Conservation (phyloP, 1,140 invertebrate genomes). For the Conus ventricosus region DNA sequence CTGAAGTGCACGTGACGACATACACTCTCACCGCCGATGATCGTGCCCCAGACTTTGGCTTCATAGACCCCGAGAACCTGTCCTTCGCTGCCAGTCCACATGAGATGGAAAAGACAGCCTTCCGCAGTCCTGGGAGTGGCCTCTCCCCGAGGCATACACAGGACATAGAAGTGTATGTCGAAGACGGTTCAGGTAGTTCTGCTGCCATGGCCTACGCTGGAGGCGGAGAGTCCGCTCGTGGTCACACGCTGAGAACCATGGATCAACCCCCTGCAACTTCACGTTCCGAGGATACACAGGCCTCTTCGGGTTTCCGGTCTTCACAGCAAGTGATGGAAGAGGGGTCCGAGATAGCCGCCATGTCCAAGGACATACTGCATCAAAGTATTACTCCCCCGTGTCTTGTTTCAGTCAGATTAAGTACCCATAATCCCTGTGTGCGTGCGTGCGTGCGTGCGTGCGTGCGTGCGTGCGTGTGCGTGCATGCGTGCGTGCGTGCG, state of each 20-base stretch:
- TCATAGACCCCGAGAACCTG: background rate
- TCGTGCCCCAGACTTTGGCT: background rate
- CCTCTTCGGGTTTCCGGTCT: too few relatives aligned
- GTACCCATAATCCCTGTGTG: background rate
- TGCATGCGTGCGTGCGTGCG: background rate
- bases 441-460: background rate
- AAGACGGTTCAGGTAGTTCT: too few relatives aligned
- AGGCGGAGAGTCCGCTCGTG: too few relatives aligned
- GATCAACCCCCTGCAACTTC: too few relatives aligned
- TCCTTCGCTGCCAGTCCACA: background rate
- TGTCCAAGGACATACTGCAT: too few relatives aligned
- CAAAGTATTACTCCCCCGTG: too few relatives aligned
- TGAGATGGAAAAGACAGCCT: background rate
- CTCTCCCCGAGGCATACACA: too few relatives aligned
- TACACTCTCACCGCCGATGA: background rate
- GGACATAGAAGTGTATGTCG: too few relatives aligned
- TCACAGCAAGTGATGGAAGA: background rate
- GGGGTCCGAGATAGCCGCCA: background rate
- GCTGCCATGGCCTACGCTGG: too few relatives aligned
- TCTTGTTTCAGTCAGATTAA: too few relatives aligned
- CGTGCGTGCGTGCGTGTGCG: background rate
- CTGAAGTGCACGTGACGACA: background rate
- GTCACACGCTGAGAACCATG: too few relatives aligned
- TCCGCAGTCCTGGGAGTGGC: background rate
- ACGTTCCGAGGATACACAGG: too few relatives aligned